Evolutionary conservation across 2,113 vertebrate genomes (phyloP), one percentile per base, ranked within the genome.

Genomic region (Ophthalmotilapia sp.): DNA sequence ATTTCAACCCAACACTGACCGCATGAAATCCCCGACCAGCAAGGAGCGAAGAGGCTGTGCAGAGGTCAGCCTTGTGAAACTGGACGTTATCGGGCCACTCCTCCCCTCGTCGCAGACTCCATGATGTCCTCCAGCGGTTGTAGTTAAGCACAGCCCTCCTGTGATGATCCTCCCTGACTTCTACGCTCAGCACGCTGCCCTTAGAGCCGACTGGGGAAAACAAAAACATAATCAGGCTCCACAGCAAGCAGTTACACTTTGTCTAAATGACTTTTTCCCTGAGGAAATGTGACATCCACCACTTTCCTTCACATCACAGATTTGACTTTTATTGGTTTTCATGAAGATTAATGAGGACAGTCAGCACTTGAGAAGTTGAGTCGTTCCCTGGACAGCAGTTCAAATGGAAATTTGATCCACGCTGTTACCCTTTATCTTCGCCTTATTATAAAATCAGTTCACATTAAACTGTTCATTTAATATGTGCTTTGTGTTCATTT

Each of bases 51-150:
- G 95, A 92, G 13, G 97, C 96, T 42, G 84, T 79, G 70, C 86
- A 83, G 85, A 99, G 95, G 91, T 99, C 97, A 36, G 96, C 94
- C 45, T 95, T 93, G 89, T 97, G 92, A 87, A 99, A 99, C 42
- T 94, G 90, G 86, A 99, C 96, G 0, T 98, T 98, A 89, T 98
- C 96, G 4, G 98, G 98, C 98, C 98, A 99, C 40, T 97, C 88
- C 13, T 97, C 92, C 6, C 17, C 84, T 31, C 95, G 95, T 8
- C 96, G 94, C 82, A 96, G 88, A 53, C 88, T 81, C 98, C 98
- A 99, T 0, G 97, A 92, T 6, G 92, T 80, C 83, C 96, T 86
- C 98, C 98, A 98, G n/a, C 86, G 94, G 15, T 94, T 87, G 90
- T 97, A 98, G 93, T 99, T 99, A 40, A 91, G 94, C 90, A 96